phyloP scores from a whole-genome alignment of 2,888 invertebrate genomes.

The Ectobius pallidus region DNA sequence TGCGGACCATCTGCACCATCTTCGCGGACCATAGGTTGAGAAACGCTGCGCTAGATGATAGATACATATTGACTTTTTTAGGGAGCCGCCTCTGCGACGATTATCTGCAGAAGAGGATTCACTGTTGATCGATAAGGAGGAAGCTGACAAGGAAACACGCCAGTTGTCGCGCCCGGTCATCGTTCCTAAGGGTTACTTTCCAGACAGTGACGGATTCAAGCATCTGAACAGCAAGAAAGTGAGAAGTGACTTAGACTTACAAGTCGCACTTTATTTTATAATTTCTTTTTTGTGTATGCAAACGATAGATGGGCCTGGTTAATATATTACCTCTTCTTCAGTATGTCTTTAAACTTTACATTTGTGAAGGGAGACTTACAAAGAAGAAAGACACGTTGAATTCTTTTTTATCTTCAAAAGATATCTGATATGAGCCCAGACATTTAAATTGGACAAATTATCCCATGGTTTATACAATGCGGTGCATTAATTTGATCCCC shows the following conservation, averaged over 20 bases:
- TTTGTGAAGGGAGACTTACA: neutral
- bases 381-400: neutral
- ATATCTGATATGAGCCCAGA: no score
- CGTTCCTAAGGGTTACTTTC: neutral
- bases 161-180: neutral
- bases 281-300: neutral
- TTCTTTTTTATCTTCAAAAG: neutral
- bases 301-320: neutral
- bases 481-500: no score
- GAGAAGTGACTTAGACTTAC: neutral
- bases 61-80: no score
- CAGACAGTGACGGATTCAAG: slow-evolving; percentile 13
- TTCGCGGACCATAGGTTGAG: no score
- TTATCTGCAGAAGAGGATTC: no score
- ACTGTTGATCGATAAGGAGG: slow-evolving; percentile 17
- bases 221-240: neutral
- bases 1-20: no score
- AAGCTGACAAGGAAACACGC: slow-evolving; percentile 8
- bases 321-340: neutral
- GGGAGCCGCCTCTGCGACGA: no score
- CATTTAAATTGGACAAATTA: no score
- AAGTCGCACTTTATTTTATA: neutral
- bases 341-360: neutral
- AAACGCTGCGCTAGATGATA: no score
- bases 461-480: no score